Evolutionary conservation across 2,113 vertebrate species (phyloP).

Genomic region (Colius striatus): DNA sequence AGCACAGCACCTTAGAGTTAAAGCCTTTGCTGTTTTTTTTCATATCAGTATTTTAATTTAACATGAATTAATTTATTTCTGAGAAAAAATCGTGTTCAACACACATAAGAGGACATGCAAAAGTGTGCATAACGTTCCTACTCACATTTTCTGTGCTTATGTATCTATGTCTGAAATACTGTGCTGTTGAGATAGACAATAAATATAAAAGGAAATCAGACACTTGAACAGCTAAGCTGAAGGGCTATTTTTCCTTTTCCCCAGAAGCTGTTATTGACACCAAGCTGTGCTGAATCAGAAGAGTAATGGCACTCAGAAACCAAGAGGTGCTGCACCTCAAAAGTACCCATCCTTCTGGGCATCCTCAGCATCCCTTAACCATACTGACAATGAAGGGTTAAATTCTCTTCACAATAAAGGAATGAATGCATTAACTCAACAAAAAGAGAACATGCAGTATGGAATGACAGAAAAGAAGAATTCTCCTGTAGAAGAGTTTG

Average conservation of each 20-base stretch:
- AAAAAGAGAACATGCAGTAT: not conserved
- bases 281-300: not conserved
- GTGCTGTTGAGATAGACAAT: not conserved
- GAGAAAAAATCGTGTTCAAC: not conserved
- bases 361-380: not conserved
- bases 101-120: not conserved
- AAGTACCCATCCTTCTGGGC: not conserved
- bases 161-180: not conserved
- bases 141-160: not conserved
- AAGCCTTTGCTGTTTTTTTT: not conserved
- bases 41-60: not conserved
- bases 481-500: not conserved
- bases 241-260: not conserved
- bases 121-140: not conserved
- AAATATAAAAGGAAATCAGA: slow-evolving; percentile 4
- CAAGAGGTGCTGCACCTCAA: not conserved
- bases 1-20: not conserved
- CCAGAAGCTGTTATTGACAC: not conserved
- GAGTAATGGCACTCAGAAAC: not conserved
- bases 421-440: not conserved
- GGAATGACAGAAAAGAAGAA: not conserved
- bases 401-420: not conserved
- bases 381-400: not conserved
- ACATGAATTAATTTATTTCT: not conserved
- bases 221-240: not conserved